These are phyloP conservation scores for Acanthopleura granulata DNA, from an alignment of 2,888 invertebrate genomes.

Conservation along the genomic window DNA sequence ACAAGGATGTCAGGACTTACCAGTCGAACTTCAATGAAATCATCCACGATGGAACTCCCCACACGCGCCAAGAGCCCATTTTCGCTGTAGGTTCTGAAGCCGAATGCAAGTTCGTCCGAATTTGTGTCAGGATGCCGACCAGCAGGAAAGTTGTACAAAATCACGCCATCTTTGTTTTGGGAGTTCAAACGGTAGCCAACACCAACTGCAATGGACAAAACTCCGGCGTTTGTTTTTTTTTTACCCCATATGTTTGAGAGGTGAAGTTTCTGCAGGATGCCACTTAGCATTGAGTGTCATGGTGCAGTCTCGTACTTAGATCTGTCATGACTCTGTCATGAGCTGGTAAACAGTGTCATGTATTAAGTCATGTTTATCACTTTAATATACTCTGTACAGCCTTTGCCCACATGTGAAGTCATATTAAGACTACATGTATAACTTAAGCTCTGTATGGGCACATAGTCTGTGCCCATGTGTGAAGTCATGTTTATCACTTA, in stretches of 20 bases:
- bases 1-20: slow-evolving; percentile 39
- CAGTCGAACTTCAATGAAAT: slow-evolving; percentile 63
- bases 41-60: slow-evolving; percentile 45
- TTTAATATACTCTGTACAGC: no score
- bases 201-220: slow-evolving; percentile 14
- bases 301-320: no score
- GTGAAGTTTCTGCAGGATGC: no score
- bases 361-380: no score
- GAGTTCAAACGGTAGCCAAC: slow-evolving; percentile 10
- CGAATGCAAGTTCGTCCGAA: slow-evolving; percentile 62
- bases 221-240: no score
- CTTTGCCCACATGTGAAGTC: slow-evolving; percentile 45
- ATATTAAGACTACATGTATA: slow-evolving; percentile 65
- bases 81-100: slow-evolving; percentile 65
- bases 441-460: no score
- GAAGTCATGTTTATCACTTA: no score
- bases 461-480: no score
- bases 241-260: no score
- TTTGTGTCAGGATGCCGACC: slow-evolving; percentile 36
- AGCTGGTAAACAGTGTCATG: no score
- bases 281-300: no score
- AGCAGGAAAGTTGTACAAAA: slow-evolving; percentile 45
- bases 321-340: no score
- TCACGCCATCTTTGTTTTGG: slow-evolving; percentile 40
- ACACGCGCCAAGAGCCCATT: slow-evolving; percentile 59